Base-by-base conservation (phyloP, 1,140 invertebrate genomes). In the Temnothorax nylanderi region DNA sequence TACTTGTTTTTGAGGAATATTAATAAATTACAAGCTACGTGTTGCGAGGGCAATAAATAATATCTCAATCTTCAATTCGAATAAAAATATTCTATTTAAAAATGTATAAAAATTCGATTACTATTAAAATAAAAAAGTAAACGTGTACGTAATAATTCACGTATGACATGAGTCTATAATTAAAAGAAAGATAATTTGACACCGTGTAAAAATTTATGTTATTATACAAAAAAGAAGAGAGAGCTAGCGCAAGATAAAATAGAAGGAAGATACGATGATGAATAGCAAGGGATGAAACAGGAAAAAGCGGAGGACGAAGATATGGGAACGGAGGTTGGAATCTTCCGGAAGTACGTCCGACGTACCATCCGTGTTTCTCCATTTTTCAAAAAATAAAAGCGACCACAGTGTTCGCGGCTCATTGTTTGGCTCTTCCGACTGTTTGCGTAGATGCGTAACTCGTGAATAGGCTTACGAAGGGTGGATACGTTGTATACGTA, bases 341-440 rank as follows among this genome's bases (percentile, higher is more conserved):
- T 92, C 89, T 93, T 92, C 92, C 93, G 94, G 95, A 95, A 95
- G 94, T 94, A 91, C 93, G 92, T 91, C 89, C 93, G 93, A 91
- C 87, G 89, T 87, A 91, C 67, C 85, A 91, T 87, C 92, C 89
- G 91, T 67, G 60, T 91, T 93, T 90, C 91, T 94, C 94, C 93
- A 95, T 95, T 95, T 95, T 95, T 95, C 93, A 94, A 94, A 95
- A 91, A 95, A 94, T 94, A 94, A 94, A 93, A 94, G 81, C 93
- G 84, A 93, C 93, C 92, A 72, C 93, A 85, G 80, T 87, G 71
- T 85, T 49, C 65, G 65, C 82, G 88, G 78, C 90, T 94, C 92
- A 94, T 95, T 95, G 94, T 95, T 94, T 93, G 92, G 85, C 91
- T 93, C 92, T 78, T 65, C 54, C 77, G 88, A 85, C 44, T 64